Evolutionary conservation across 1,140 invertebrate genomes (phyloP).

Genomic region (Colletes gigas): DNA sequence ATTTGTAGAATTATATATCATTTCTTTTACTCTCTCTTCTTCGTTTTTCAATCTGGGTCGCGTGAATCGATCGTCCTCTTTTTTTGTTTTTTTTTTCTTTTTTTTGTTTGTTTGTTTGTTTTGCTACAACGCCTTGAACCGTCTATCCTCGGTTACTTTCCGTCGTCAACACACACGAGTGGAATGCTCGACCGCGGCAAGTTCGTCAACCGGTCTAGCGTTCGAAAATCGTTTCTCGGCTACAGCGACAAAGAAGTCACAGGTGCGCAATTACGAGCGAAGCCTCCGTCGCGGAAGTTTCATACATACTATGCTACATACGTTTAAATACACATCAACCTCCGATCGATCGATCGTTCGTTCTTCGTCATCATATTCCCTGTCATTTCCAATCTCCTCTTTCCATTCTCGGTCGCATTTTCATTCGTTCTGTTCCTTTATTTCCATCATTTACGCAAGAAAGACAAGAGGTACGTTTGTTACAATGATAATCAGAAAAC

Average conservation of each 20-base stretch:
- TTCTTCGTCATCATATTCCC: neutral
- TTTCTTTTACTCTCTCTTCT: constrained; percentile 36
- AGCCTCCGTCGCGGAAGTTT: neutral
- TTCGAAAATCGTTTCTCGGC: neutral
- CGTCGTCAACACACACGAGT: constrained; percentile 34
- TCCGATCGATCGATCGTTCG: constrained; percentile 34
- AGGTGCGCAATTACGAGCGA: constrained; percentile 21
- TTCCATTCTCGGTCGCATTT: neutral
- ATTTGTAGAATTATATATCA: constrained; percentile 51
- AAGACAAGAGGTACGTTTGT: constrained; percentile 53
- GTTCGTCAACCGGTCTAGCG: constrained; percentile 35
- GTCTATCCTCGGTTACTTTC: constrained; percentile 15
- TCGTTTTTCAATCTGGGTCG: constrained; percentile 19
- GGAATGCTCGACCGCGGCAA: constrained; percentile 44
- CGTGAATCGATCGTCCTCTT: constrained; percentile 31
- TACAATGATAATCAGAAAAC: constrained; percentile 50
- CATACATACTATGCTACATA: constrained; percentile 30
- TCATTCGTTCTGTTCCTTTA: constrained; percentile 2
- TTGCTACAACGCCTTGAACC: too few relatives aligned
- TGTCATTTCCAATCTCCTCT: neutral
- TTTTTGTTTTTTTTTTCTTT: neutral
- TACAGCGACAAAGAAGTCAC: constrained; percentile 9
- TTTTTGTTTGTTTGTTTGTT: neutral
- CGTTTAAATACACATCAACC: constrained; percentile 33
- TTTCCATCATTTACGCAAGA: constrained; percentile 49